Percentiles rank a stretch among this genome's conserved stretches.
These are phyloP conservation scores for Netelia fuscicornis DNA, from an alignment of 2,888 invertebrate species.

Conservation along the genomic window DNA sequence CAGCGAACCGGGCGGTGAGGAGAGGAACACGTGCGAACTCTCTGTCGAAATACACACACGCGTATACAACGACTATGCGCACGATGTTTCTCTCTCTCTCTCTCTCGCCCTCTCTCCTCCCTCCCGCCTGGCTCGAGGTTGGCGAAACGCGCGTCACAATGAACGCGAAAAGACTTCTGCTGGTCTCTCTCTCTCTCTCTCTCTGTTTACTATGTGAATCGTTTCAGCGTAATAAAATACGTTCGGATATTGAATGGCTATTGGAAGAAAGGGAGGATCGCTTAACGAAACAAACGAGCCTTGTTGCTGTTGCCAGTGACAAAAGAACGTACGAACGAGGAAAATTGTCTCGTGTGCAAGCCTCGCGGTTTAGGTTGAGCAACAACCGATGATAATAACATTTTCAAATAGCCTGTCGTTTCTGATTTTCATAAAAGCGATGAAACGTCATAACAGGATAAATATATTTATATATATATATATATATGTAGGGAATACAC, in stretches of 20 bases:
- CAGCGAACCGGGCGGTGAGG: slow-evolving; percentile 29
- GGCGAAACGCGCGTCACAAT: background rate
- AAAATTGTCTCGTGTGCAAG: background rate
- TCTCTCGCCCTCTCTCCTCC: background rate
- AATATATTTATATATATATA: background rate
- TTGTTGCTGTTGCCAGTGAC: background rate
- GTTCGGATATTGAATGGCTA: background rate
- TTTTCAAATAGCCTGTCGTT: too few species aligned
- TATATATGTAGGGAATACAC: background rate
- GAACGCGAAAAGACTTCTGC: slow-evolving; percentile 16
- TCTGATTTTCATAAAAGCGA: background rate
- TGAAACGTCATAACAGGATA: background rate
- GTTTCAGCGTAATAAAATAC: background rate
- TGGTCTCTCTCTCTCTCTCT: slow-evolving; percentile 1
- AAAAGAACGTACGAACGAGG: background rate
- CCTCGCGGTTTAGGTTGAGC: too few species aligned
- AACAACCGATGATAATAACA: too few species aligned
- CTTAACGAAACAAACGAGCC: background rate
- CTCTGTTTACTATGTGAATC: slow-evolving; percentile 4
- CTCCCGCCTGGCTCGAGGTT: background rate
- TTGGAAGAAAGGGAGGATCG: background rate
- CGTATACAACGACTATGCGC: background rate
- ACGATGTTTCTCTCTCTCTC: background rate
- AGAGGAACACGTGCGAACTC: slow-evolving; percentile 36
- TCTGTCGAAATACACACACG: background rate